Percentiles rank a stretch among this genome's conserved stretches.
Evolutionary conservation across 2,888 invertebrate genomes (phyloP).

Genomic region (Caenorhabditis japonica): DNA sequence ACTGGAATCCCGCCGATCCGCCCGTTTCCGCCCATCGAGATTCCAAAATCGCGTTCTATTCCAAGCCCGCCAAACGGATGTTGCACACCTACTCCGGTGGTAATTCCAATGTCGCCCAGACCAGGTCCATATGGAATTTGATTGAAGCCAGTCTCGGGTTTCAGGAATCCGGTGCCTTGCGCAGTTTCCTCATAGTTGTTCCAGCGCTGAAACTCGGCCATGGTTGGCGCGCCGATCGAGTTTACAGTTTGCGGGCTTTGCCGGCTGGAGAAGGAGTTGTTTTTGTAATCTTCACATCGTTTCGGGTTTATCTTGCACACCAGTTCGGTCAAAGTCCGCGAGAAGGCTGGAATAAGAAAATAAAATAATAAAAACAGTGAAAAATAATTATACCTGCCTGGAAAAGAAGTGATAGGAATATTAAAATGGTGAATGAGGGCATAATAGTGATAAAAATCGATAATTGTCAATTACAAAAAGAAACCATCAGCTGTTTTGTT

Average conservation of each 20-base stretch:
- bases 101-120: conserved; percentile 64
- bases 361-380: no score
- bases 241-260: not conserved
- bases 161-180: conserved; percentile 55
- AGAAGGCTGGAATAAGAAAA: conserved; percentile 9
- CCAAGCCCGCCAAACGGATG: conserved; percentile 58
- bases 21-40: conserved; percentile 63
- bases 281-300: conserved; percentile 23
- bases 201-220: conserved; percentile 49
- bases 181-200: conserved; percentile 57
- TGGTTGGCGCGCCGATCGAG: conserved; percentile 31
- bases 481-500: no score
- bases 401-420: no score
- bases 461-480: no score
- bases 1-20: conserved; percentile 66
- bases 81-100: conserved; percentile 59
- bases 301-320: conserved; percentile 42
- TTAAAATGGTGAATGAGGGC: no score
- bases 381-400: no score
- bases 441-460: no score
- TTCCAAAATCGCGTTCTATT: conserved; percentile 61
- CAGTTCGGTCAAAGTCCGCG: conserved; percentile 33
- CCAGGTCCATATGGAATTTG: conserved; percentile 57
- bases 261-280: not conserved
- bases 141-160: conserved; percentile 32